phyloP scores from a whole-genome alignment of 2,797 vertebrate species.

The Phylloscopus collybita region DNA sequence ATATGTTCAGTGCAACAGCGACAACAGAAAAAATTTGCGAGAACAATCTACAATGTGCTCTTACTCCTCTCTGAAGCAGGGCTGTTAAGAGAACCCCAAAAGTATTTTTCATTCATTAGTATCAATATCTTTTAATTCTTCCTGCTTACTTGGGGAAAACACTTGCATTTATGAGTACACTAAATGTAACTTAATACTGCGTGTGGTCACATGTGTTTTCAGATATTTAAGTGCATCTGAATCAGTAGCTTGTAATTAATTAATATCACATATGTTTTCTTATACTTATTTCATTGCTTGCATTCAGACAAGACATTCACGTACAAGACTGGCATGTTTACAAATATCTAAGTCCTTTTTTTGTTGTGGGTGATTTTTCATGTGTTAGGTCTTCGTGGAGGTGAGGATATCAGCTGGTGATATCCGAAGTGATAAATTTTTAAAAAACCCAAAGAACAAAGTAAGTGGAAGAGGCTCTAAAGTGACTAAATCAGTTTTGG shows the following conservation, averaged over 20 bases:
- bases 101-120: neutral
- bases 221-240: neutral
- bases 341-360: neutral
- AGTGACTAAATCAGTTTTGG: neutral
- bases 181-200: neutral
- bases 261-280: neutral
- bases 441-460: neutral
- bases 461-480: neutral
- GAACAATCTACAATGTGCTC: neutral
- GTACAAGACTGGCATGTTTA: neutral
- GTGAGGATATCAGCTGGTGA: neutral
- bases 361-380: neutral
- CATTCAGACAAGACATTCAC: neutral
- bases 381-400: neutral
- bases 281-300: neutral
- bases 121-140: neutral
- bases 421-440: neutral
- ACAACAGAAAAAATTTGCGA: constrained; percentile 3
- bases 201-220: neutral
- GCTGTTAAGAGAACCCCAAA: neutral
- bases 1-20: neutral
- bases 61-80: neutral
- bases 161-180: neutral
- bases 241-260: neutral
- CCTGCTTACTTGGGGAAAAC: neutral